Base-by-base conservation (phyloP, 2,113 vertebrate species). In the Zosterops borbonicus region DNA sequence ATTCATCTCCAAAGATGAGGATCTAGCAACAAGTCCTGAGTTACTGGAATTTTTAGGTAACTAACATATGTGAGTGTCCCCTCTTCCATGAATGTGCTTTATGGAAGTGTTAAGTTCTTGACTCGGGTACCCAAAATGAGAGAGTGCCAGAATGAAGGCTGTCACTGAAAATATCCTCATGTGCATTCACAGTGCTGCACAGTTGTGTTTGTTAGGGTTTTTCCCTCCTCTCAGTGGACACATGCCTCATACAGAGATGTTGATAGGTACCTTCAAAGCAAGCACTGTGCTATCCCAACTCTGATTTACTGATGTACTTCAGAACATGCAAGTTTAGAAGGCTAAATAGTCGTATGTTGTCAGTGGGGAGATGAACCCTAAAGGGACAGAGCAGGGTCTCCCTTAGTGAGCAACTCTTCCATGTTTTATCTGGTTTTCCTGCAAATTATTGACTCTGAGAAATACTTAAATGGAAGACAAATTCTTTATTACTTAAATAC, bases 21-120 rank as follows among this genome's bases (percentile, higher is more conserved):
- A 96, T n/a, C 92, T 99, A 63, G 98, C 98, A 8, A 77, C 91
- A 1, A 98, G 98, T 91, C 97, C 98, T 2, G 98, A 99, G 93
- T 95, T 99, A 87, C 96, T 98, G 84, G 98, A 98, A 62, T 99
- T 99, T 96, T 94, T 99, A 97, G 98, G 98, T 99, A 97, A 96
- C 62, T 39, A 19, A 82, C 77, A 68, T 56, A 68, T 89, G 25
- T 80, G 69, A 93, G 50, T 79, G 49, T 79, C 33, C 49, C 56
- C 42, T 69, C 49, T 83, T 25, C 25, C 46, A 50, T 28, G 16
- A 58, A 53, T 29, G 24, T 67, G 11, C 28, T 71, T 92, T 60
- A 37, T 67, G 31, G 41, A 83, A 71, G 22, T 11, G 0, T 77
- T 62, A 53, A 87, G n/a, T 19, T 69, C 47, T 76, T 64, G 44